Percentiles rank a stretch among this genome's conserved stretches.
Evolutionary conservation across 2,113 vertebrate species (phyloP).

Genomic region (Salvelinus sp.): DNA sequence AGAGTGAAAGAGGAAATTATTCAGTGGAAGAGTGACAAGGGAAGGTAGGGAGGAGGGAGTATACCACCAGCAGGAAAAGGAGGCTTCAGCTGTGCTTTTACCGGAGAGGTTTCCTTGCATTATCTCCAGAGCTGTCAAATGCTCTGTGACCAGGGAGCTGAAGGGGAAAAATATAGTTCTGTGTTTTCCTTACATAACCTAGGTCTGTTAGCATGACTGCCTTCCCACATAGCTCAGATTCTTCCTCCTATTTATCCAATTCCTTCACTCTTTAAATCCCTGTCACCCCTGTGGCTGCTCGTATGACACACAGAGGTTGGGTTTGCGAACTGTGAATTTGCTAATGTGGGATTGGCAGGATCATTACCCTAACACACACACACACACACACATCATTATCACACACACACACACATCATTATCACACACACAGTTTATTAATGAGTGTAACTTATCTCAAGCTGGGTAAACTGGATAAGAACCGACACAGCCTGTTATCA

Average conservation of each 20-base stretch:
- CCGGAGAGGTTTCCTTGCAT: too few species aligned
- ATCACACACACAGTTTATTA: background rate
- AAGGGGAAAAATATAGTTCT: background rate
- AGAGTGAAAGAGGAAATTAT: background rate
- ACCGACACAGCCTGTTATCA: too few species aligned
- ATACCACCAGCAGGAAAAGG: slow-evolving; percentile 15
- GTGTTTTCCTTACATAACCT: slow-evolving; percentile 1
- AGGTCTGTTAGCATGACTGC: background rate
- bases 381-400: background rate
- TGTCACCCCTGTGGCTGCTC: slow-evolving; percentile 26
- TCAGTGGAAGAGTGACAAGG: background rate
- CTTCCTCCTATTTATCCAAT: slow-evolving; percentile 29
- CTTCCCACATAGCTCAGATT: slow-evolving; percentile 9
- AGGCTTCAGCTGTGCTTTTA: slow-evolving; percentile 31
- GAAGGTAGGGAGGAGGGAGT: background rate
- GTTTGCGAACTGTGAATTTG: background rate
- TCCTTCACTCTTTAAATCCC: slow-evolving; percentile 25
- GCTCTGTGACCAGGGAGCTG: slow-evolving; percentile 11
- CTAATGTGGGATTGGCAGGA: background rate
- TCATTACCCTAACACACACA: background rate
- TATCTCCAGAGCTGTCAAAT: slow-evolving; percentile 23
- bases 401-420: background rate
- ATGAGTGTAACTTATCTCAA: too few species aligned
- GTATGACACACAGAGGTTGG: background rate
- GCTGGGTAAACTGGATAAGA: too few species aligned